A percentile compares a stretch with the other conserved stretches of the same genome.
These are phyloP conservation scores for Seira sanloemensis DNA, from an alignment of 2,888 invertebrate genomes.

Conservation along the genomic window DNA sequence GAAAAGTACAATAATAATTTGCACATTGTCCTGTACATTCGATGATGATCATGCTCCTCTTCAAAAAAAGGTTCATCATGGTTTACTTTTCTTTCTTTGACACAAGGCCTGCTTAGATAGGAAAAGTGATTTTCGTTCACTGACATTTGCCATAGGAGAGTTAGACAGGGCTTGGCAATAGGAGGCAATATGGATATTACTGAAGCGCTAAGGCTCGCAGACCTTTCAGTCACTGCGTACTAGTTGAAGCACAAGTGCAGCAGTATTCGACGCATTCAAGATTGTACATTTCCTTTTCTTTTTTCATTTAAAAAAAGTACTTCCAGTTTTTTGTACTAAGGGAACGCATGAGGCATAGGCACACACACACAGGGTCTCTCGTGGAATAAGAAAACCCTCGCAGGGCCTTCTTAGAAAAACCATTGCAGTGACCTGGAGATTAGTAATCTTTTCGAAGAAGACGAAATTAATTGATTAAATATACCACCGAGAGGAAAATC, in stretches of 20 bases:
- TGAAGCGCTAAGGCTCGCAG: not conserved
- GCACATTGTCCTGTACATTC: constrained; percentile 39
- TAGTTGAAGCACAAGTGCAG: not conserved
- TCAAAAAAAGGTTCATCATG: constrained; percentile 22
- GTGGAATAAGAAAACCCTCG: constrained; percentile 41
- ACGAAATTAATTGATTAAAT: too few relatives aligned
- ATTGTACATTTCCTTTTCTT: not conserved
- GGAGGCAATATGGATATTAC: not conserved
- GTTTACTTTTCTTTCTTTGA: constrained; percentile 35
- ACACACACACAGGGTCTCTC: not conserved
- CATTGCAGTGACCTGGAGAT: constrained; percentile 6
- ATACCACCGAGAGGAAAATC: too few relatives aligned
- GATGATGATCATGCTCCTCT: constrained; percentile 13
- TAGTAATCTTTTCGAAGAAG: too few relatives aligned
- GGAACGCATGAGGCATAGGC: too few relatives aligned
- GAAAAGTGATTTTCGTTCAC: constrained; percentile 47
- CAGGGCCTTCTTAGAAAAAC: constrained; percentile 43
- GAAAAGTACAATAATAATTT: constrained; percentile 32
- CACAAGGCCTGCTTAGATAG: constrained; percentile 36
- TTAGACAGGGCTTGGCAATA: not conserved
- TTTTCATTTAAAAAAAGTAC: not conserved
- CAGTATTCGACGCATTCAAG: not conserved
- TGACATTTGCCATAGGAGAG: not conserved
- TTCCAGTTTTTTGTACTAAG: too few relatives aligned
- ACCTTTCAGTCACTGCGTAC: not conserved